These are phyloP conservation scores for Anarrhichthys ocellatus DNA, from an alignment of 2,113 vertebrate species.

Conservation along the genomic window DNA sequence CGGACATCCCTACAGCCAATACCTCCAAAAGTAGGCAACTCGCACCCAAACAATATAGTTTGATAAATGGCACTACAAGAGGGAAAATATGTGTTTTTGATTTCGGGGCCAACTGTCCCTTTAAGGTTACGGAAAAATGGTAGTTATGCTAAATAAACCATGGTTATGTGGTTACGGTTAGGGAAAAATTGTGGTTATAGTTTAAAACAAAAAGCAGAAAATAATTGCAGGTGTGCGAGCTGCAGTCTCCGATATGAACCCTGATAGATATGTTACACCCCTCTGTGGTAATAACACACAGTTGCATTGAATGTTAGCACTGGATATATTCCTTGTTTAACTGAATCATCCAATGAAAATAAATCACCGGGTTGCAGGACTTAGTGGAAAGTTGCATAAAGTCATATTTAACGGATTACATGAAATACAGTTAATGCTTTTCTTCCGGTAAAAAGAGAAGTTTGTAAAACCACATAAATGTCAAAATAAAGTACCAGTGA, in stretches of 20 bases:
- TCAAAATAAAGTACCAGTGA: neutral
- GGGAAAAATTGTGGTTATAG: neutral
- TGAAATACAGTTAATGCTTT: neutral
- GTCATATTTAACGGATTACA: neutral
- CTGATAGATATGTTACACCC: neutral
- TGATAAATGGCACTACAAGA: too few species aligned
- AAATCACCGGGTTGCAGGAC: too few species aligned
- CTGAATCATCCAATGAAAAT: neutral
- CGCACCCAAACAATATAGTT: too few species aligned
- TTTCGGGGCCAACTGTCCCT: too few species aligned
- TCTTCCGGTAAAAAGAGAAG: too few species aligned
- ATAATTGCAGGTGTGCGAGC: neutral
- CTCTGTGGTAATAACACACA: neutral
- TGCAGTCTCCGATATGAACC: too few species aligned
- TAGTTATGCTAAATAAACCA: neutral
- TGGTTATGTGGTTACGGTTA: neutral
- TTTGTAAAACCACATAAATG: slow-evolving; percentile 8
- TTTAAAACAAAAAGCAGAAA: neutral
- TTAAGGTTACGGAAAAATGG: too few species aligned
- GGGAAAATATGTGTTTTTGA: too few species aligned
- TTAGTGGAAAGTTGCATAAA: neutral
- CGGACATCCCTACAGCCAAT: too few species aligned
- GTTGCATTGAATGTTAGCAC: neutral
- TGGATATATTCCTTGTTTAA: neutral
- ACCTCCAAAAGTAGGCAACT: too few species aligned